Conservation (phyloP, 2,888 invertebrate species). For the Aelia acuminata region DNA sequence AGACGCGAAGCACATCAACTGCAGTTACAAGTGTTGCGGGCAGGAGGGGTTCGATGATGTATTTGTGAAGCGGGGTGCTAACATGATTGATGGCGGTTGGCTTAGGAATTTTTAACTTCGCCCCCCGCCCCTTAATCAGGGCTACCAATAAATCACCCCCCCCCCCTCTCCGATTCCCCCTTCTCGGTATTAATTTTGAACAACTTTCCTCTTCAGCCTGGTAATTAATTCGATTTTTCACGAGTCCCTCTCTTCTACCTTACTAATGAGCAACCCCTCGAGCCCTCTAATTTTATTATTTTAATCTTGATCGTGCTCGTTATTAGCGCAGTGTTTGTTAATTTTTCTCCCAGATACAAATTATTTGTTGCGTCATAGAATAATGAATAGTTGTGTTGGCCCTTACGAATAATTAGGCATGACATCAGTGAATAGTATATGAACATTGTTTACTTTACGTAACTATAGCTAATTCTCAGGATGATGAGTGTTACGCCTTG, state of each 20-base stretch:
- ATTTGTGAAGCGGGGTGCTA: neutral
- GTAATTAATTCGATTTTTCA: slow-evolving; percentile 49
- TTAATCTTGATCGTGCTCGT: slow-evolving; percentile 7
- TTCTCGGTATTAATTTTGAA: slow-evolving; percentile 52
- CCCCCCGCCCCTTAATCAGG: slow-evolving; percentile 50
- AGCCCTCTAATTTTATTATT: slow-evolving; percentile 28
- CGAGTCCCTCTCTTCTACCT: neutral
- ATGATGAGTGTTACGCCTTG: too few species aligned
- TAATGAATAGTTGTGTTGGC: neutral
- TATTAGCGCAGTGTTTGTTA: neutral
- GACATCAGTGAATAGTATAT: too few species aligned
- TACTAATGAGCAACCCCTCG: slow-evolving; percentile 9
- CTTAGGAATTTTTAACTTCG: slow-evolving; percentile 5
- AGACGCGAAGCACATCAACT: slow-evolving; percentile 13
- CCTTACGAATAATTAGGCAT: too few species aligned
- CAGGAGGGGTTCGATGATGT: slow-evolving; percentile 15
- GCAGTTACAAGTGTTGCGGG: slow-evolving; percentile 26
- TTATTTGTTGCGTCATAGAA: neutral
- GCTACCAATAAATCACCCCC: slow-evolving; percentile 49
- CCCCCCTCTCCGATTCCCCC: neutral
- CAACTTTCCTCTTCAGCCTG: slow-evolving; percentile 46
- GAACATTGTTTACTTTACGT: too few species aligned
- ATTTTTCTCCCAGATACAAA: neutral
- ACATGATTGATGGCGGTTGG: slow-evolving; percentile 16
- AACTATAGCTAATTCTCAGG: too few species aligned